These are phyloP conservation scores for Punctoribates punctum DNA, from an alignment of 2,888 invertebrate genomes.

Conservation along the genomic window DNA sequence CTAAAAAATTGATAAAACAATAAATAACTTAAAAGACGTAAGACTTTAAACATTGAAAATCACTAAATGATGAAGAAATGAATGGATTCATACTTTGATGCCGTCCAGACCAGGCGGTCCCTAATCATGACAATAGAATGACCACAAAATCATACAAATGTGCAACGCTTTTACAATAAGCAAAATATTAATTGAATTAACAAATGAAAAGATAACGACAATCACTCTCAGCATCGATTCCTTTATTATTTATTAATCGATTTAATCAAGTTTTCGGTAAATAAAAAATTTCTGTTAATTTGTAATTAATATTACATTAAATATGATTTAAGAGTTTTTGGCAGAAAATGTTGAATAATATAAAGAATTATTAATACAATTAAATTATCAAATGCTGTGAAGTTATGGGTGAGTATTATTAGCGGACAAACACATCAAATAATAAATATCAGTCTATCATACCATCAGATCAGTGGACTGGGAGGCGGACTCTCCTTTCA, in stretches of 20 bases:
- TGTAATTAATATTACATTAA: neutral
- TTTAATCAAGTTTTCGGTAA: neutral
- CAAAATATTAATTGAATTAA: neutral
- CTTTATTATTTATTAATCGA: neutral
- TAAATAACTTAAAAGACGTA: neutral
- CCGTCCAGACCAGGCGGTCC: conserved; percentile 90
- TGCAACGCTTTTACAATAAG: neutral
- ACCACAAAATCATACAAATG: conserved; percentile 42
- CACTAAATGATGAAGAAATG: neutral
- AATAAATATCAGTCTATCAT: neutral
- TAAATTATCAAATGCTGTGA: neutral
- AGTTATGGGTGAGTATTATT: neutral
- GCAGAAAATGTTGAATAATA: neutral
- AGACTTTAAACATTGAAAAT: neutral
- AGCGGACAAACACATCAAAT: conserved; percentile 1
- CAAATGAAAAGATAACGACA: neutral
- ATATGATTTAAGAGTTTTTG: neutral
- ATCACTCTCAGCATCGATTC: neutral
- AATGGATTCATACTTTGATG: conserved; percentile 73
- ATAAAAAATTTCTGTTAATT: neutral
- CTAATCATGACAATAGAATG: conserved; percentile 58
- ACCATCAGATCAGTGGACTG: neutral
- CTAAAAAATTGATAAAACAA: too few relatives aligned
- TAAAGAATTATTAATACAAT: neutral
- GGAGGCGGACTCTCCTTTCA: conserved; percentile 69